Evolutionary conservation across 1,140 invertebrate genomes (phyloP), one percentile per base, ranked within the genome.

Genomic region (Manduca sexta): DNA sequence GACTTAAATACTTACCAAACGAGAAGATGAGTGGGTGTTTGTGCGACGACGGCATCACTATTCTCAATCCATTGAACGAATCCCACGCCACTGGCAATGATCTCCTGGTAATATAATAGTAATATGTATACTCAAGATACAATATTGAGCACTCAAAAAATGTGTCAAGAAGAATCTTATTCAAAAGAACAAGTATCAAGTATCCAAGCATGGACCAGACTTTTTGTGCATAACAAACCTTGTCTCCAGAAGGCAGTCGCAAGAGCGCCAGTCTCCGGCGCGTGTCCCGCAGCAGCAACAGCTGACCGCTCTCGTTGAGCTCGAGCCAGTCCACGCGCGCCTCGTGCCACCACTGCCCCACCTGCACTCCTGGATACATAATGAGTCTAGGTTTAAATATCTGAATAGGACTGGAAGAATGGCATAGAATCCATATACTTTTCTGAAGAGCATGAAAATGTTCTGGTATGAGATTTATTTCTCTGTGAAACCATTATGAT

Each of bases 311-410:
- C 87, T 99, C 98, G 81, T 97, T 99, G 29, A 99, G 77, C 79
- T 99, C 98, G 2, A 99, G 80, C 98, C 98, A 99, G 81, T 99
- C 97, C 34, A 99, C 93, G 66, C 97, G 93, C 0, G 94, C 93
- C 57, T 98, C 96, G 77, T 99, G 97, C 58, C 88, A 91, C 37
- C 98, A 91, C 74, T 97, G 93, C 0, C 91, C 90, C 16, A 97
- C 67, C 12, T 91, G 91, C 8, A 91, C 75, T 2, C 85, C 85
- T 87, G 38, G 7, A 5, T 12, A n/a, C 13, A 14, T 35, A 35
- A 11, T 11, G n/a, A 5, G 13, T 5, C 5, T 4, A n/a, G 5
- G 11, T 35, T 35, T 11, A n/a, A 1, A 35, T 11, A 35, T n/a
- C 33, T 35, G 8, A 35, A 5, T 35, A n/a, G n/a, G n/a, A n/a